These are phyloP conservation scores for Arvicanthis niloticus DNA, from an alignment of 2,113 vertebrate species.

Conservation along the genomic window DNA sequence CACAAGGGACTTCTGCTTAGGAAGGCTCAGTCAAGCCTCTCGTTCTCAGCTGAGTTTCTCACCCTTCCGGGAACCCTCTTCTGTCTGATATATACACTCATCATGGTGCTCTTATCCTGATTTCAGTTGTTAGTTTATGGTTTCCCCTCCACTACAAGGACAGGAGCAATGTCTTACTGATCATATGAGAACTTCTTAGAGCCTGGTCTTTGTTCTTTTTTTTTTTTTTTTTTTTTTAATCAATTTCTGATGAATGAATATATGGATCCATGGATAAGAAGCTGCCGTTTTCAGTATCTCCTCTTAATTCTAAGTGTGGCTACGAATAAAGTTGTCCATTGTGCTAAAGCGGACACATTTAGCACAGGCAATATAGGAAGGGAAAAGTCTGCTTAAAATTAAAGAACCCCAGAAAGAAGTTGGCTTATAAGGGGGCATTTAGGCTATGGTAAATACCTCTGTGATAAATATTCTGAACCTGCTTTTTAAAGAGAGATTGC, in stretches of 20 bases:
- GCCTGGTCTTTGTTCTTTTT: neutral
- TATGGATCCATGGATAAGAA: neutral
- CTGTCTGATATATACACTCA: neutral
- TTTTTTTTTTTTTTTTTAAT: neutral
- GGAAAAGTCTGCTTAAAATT: neutral
- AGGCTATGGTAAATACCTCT: neutral
- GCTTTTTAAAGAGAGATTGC: neutral
- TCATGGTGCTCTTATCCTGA: neutral
- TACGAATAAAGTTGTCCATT: neutral
- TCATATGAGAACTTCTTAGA: neutral
- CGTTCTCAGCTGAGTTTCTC: neutral
- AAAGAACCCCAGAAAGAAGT: neutral
- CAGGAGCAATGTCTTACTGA: neutral
- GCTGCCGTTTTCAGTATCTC: neutral
- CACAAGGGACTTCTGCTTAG: slow-evolving; percentile 23
- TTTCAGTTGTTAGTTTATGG: neutral
- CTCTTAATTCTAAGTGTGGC: neutral
- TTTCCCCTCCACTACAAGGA: neutral
- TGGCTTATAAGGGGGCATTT: neutral
- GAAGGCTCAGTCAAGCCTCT: neutral
- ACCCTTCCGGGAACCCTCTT: neutral
- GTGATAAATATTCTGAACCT: slow-evolving; percentile 17
- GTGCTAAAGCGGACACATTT: neutral
- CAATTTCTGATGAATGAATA: neutral
- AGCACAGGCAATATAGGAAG: slow-evolving; percentile 6